phyloP scores from a whole-genome alignment of 1,140 invertebrate genomes.

The Saccostrea glomerata region DNA sequence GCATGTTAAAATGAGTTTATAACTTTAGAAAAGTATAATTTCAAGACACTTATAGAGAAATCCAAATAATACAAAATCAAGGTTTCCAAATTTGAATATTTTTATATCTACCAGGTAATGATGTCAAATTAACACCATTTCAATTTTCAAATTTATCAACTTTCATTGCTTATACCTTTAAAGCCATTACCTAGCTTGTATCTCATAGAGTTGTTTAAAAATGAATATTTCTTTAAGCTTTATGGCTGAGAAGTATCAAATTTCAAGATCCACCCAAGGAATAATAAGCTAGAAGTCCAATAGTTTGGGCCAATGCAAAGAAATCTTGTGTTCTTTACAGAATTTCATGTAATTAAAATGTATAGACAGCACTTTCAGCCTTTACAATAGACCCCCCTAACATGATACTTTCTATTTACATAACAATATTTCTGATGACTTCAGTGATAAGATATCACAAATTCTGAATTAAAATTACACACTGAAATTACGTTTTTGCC shows the following conservation, averaged over 20 bases:
- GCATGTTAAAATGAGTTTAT: too few relatives aligned
- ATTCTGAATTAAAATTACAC: neutral
- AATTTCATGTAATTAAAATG: neutral
- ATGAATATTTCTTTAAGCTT: neutral
- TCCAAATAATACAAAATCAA: too few relatives aligned
- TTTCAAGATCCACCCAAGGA: neutral
- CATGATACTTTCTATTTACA: neutral
- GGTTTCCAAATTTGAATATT: too few relatives aligned
- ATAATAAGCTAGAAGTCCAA: neutral
- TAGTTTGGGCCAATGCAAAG: neutral
- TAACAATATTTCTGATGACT: conserved; percentile 8
- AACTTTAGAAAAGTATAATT: too few relatives aligned
- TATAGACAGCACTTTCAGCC: neutral
- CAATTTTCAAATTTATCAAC: neutral
- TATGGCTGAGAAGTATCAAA: neutral
- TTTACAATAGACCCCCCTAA: neutral
- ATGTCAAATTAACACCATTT: too few relatives aligned
- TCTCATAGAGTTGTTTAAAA: neutral
- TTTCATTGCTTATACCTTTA: neutral
- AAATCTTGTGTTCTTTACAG: neutral
- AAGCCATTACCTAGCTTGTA: neutral
- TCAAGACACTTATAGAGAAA: too few relatives aligned
- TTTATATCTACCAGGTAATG: too few relatives aligned
- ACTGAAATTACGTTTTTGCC: neutral
- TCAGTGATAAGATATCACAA: conserved; percentile 10